A percentile compares a stretch with the other conserved stretches of the same genome.
phyloP scores from a whole-genome alignment of 2,113 vertebrate genomes.

The Seriola aureovittata region DNA sequence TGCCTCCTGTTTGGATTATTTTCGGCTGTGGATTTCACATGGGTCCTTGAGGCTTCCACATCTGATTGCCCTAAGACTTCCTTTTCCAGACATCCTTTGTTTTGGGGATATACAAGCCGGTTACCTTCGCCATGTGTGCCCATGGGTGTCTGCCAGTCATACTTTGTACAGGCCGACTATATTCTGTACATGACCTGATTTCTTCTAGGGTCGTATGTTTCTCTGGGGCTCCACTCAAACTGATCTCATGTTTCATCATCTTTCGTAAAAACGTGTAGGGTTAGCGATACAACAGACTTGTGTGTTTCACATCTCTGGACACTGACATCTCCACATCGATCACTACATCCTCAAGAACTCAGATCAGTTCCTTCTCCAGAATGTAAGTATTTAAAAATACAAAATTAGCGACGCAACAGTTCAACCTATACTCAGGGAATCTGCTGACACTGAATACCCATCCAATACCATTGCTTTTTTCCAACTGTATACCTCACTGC shows the following conservation, averaged over 20 bases:
- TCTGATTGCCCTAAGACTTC: conserved; percentile 43
- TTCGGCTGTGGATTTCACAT: conserved; percentile 39
- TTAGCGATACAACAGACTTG: conserved; percentile 8
- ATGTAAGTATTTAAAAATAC: neutral
- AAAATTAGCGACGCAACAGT: neutral
- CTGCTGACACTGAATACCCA: too few relatives aligned
- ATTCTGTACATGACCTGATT: conserved; percentile 54
- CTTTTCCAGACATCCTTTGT: conserved; percentile 36
- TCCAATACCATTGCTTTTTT: too few relatives aligned
- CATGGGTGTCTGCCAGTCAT: conserved; percentile 35
- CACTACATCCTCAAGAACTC: neutral
- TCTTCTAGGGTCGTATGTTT: conserved; percentile 35
- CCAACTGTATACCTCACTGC: too few relatives aligned
- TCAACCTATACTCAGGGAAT: neutral
- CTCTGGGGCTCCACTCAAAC: conserved; percentile 24
- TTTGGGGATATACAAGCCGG: conserved; percentile 29
- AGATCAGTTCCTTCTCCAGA: neutral
- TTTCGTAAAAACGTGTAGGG: conserved; percentile 27
- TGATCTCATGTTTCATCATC: conserved; percentile 50
- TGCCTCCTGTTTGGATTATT: conserved; percentile 59
- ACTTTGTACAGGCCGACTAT: conserved; percentile 7
- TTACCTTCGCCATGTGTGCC: conserved; percentile 17
- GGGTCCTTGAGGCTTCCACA: conserved; percentile 37
- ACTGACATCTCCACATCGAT: neutral
- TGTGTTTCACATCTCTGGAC: neutral